Conservation (phyloP, 2,113 vertebrate genomes). For the Oophaga pumilio region DNA sequence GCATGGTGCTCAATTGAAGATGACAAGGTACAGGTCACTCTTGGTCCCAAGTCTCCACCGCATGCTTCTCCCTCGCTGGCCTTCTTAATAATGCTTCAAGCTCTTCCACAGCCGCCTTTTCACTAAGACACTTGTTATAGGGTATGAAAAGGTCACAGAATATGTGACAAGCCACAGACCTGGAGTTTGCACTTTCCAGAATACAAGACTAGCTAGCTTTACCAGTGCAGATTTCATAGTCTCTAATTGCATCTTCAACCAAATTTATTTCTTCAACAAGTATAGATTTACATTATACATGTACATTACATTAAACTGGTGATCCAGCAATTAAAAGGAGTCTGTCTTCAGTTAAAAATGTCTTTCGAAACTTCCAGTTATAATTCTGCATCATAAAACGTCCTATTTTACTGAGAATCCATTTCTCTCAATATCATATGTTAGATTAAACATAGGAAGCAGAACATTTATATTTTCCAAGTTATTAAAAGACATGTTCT, state of each 20-base stretch:
- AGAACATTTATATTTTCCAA: too few relatives aligned
- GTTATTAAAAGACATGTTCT: too few relatives aligned
- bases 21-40: conserved; percentile 65
- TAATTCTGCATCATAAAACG: too few relatives aligned
- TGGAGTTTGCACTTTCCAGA: not conserved
- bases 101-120: conserved; percentile 57
- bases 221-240: not conserved
- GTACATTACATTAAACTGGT: too few relatives aligned
- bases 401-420: too few relatives aligned
- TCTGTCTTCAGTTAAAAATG: not conserved
- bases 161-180: conserved; percentile 19
- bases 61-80: conserved; percentile 57
- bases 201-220: not conserved
- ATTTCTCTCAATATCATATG: too few relatives aligned
- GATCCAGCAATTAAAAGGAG: not conserved
- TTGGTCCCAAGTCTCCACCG: conserved; percentile 9
- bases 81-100: conserved; percentile 60
- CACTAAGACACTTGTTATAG: conserved; percentile 58
- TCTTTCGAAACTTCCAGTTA: not conserved
- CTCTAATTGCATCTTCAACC: not conserved
- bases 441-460: too few relatives aligned
- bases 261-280: not conserved
- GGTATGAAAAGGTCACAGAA: conserved; percentile 68
- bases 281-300: not conserved
- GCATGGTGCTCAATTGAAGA: conserved; percentile 58